These are phyloP conservation scores for Scatophagus argus DNA, from an alignment of 2,113 vertebrate genomes.

Conservation along the genomic window DNA sequence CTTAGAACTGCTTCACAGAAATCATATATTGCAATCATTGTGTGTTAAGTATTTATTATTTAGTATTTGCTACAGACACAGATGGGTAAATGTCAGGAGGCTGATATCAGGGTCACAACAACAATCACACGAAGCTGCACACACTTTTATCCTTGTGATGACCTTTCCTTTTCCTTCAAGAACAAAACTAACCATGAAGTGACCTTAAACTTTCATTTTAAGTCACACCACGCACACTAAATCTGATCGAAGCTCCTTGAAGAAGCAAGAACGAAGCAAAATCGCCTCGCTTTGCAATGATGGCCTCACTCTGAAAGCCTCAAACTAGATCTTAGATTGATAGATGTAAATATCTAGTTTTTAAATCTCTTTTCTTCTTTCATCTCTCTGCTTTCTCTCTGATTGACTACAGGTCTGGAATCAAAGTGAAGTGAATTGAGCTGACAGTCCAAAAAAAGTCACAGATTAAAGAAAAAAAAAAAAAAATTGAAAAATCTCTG, in stretches of 20 bases:
- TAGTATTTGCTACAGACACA: background rate
- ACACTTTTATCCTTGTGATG: background rate
- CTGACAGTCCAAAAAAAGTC: conserved; percentile 2
- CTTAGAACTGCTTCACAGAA: background rate
- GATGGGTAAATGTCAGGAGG: too few relatives aligned
- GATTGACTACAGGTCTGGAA: conserved; percentile 2
- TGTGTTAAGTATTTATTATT: background rate
- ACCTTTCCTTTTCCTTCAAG: background rate
- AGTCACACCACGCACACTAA: conserved; percentile 1
- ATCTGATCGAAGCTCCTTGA: background rate
- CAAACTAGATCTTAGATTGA: conserved; percentile 4
- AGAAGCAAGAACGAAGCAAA: background rate
- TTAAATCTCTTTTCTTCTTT: background rate
- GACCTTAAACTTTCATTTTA: conserved; percentile 17
- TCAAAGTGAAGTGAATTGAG: conserved; percentile 17
- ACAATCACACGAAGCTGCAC: background rate
- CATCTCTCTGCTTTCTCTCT: conserved; percentile 11
- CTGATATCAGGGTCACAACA: background rate
- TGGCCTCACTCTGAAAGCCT: background rate
- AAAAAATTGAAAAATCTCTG: conserved; percentile 16
- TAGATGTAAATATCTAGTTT: conserved; percentile 4
- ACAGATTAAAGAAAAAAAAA: too few relatives aligned
- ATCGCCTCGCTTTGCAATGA: background rate
- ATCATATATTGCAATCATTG: background rate
- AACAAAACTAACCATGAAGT: background rate